phyloP scores from a whole-genome alignment of 2,797 vertebrate genomes.

The Gila robusta region DNA sequence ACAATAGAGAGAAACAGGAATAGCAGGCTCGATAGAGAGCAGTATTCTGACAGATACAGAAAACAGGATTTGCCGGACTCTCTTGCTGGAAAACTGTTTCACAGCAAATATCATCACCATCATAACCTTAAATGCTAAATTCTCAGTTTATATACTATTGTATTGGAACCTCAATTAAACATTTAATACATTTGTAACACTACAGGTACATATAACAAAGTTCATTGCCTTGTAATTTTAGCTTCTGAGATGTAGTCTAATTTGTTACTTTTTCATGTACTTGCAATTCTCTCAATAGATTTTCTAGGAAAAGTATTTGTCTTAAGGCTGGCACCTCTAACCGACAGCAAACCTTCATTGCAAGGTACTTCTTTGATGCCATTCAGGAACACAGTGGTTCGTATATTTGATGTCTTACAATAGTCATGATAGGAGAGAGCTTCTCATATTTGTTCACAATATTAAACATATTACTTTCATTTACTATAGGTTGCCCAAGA shows the following conservation, averaged over 20 bases:
- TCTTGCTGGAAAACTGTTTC: too few relatives aligned
- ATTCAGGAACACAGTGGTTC: neutral
- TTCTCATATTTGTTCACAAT: neutral
- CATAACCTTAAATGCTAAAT: too few relatives aligned
- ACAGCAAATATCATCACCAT: too few relatives aligned
- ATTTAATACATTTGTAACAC: too few relatives aligned
- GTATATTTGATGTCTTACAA: neutral
- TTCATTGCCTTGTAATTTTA: neutral
- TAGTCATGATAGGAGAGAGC: neutral
- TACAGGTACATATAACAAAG: neutral
- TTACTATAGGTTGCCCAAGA: neutral
- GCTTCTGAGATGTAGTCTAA: neutral
- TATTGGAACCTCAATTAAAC: too few relatives aligned
- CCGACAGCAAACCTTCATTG: neutral
- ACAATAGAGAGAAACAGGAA: too few relatives aligned
- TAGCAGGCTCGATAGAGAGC: too few relatives aligned
- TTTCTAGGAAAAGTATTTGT: neutral
- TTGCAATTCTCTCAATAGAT: neutral
- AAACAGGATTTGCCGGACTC: too few relatives aligned
- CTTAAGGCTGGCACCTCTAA: conserved; percentile 3
- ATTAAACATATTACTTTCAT: neutral
- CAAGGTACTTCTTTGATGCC: conserved; percentile 15
- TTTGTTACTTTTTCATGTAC: neutral
- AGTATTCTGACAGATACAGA: too few relatives aligned
- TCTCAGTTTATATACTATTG: too few relatives aligned